Evolutionary conservation across 2,797 vertebrate species (phyloP).

Genomic region (Fistularia commersonii): DNA sequence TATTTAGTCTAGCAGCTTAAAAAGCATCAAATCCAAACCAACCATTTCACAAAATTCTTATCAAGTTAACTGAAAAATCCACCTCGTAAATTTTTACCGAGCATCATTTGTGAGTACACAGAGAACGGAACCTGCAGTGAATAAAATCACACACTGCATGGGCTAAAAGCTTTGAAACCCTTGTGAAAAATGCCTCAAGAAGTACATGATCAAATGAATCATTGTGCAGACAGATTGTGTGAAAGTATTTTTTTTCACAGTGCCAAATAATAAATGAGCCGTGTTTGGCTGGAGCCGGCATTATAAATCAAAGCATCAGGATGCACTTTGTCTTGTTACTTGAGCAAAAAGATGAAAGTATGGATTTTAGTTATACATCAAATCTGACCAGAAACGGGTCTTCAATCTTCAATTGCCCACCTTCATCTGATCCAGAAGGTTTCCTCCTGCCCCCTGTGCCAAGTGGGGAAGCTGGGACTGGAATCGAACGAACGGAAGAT

Average conservation of each 20-base stretch:
- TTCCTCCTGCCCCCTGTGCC: slow-evolving; percentile 10
- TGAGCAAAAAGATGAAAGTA: slow-evolving; percentile 51
- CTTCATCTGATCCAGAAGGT: slow-evolving; percentile 16
- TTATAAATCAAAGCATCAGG: slow-evolving; percentile 54
- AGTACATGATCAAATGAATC: slow-evolving; percentile 37
- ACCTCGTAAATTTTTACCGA: too few species aligned
- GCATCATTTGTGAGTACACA: background rate
- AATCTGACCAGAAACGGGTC: slow-evolving; percentile 27
- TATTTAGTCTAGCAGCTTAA: too few species aligned
- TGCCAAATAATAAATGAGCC: slow-evolving; percentile 62
- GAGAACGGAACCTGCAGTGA: too few species aligned
- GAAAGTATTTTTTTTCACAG: slow-evolving; percentile 45
- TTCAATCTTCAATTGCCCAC: slow-evolving; percentile 35
- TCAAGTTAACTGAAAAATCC: too few species aligned
- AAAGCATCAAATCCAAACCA: too few species aligned
- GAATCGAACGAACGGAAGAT: slow-evolving; percentile 46
- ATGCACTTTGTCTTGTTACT: slow-evolving; percentile 48
- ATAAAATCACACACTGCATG: slow-evolving; percentile 1
- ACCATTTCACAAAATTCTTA: too few species aligned
- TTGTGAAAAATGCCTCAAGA: slow-evolving; percentile 34
- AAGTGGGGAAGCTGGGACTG: slow-evolving; percentile 23
- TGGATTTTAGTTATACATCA: slow-evolving; percentile 34
- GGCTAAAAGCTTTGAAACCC: slow-evolving; percentile 17
- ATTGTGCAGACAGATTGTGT: slow-evolving; percentile 28
- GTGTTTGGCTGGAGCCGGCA: slow-evolving; percentile 39